Percentiles rank a stretch among this genome's conserved stretches.
Conservation (phyloP, 2,888 invertebrate species). For the Furcula furcula region DNA sequence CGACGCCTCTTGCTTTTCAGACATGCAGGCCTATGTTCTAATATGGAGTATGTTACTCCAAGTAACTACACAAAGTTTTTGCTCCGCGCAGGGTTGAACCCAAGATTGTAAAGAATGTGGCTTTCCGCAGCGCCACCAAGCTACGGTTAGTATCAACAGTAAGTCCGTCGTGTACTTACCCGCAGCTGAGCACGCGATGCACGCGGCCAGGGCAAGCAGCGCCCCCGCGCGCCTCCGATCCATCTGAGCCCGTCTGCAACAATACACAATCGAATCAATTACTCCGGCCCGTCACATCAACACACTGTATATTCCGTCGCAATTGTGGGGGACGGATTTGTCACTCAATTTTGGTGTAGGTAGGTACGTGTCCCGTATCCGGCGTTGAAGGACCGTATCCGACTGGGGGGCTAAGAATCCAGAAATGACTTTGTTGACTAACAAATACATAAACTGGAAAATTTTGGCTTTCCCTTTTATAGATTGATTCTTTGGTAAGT, state of each 20-base stretch:
- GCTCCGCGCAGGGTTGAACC: no score
- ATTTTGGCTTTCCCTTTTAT: no score
- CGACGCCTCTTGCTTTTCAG: no score
- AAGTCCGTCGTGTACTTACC: conserved; percentile 46
- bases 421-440: neutral
- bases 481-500: no score
- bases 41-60: no score
- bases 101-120: no score
- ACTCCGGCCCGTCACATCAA: conserved; percentile 17
- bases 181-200: conserved; percentile 71
- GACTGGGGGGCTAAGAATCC: neutral
- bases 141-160: no score
- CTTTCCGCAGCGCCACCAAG: no score
- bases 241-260: conserved; percentile 76
- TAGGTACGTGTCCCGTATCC: conserved; percentile 1
- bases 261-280: conserved; percentile 53
- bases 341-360: conserved; percentile 6
- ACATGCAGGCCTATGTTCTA: no score
- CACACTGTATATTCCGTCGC: conserved; percentile 4
- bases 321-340: conserved; percentile 8
- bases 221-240: conserved; percentile 78
- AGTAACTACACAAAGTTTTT: no score
- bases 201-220: conserved; percentile 78
- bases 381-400: neutral
- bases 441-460: no score